Conservation (phyloP, 2,113 vertebrate species). For the Siphamia tubifer region DNA sequence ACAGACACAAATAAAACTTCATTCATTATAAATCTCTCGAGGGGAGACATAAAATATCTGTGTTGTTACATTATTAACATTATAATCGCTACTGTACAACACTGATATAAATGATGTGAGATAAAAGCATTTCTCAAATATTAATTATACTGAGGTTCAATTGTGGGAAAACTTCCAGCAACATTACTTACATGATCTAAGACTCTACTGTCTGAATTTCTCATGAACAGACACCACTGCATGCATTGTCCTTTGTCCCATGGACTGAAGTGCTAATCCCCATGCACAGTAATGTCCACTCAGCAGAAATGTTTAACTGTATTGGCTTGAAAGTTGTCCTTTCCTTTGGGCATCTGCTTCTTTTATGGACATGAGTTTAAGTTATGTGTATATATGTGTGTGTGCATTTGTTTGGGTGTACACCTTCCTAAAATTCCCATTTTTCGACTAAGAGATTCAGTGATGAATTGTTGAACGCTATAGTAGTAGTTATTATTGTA, state of each 20-base stretch:
- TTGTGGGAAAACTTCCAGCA: not conserved
- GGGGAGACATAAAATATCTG: too few species aligned
- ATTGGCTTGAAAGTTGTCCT: conserved; percentile 59
- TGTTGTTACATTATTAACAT: too few species aligned
- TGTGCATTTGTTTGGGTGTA: not conserved
- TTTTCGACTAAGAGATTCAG: conserved; percentile 6
- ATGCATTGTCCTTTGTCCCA: not conserved
- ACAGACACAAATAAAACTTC: too few species aligned
- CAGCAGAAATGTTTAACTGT: conserved; percentile 63
- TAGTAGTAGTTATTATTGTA: not conserved
- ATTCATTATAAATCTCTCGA: too few species aligned
- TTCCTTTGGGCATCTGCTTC: conserved; percentile 51
- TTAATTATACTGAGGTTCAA: not conserved
- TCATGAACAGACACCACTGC: not conserved
- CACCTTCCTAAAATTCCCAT: not conserved
- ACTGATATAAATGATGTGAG: not conserved
- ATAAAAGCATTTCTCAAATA: not conserved
- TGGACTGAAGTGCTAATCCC: conserved; percentile 38
- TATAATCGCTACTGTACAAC: too few species aligned
- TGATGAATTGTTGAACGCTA: conserved; percentile 21
- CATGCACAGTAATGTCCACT: conserved; percentile 55
- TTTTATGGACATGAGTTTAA: not conserved
- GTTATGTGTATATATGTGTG: not conserved
- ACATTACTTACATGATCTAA: not conserved
- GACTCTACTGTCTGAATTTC: not conserved